phyloP scores from a whole-genome alignment of 2,113 vertebrate species.

The Phaethon lepturus region DNA sequence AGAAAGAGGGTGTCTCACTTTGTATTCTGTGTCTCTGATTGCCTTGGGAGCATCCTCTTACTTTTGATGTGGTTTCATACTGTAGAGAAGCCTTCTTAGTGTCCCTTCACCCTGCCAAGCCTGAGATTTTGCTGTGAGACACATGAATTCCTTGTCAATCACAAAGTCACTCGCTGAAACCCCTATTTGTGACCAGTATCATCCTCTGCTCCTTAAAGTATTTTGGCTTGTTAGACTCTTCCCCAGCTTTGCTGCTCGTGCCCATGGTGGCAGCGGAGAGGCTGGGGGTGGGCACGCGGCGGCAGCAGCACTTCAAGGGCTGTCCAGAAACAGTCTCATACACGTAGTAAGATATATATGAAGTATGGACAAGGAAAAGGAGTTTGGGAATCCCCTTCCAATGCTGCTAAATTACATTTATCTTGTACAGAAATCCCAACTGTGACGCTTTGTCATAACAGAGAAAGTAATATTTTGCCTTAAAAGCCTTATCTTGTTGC shows the following conservation, averaged over 20 bases:
- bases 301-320: not conserved
- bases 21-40: not conserved
- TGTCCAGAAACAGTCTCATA: not conserved
- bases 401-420: not conserved
- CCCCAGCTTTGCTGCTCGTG: not conserved
- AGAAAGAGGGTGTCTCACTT: not conserved
- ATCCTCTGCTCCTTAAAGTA: not conserved
- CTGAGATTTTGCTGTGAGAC: not conserved
- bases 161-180: not conserved
- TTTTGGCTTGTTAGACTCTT: not conserved
- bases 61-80: not conserved
- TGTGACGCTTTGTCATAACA: not conserved
- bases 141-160: not conserved
- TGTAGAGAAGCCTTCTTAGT: not conserved
- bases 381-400: not conserved
- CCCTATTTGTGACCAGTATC: not conserved
- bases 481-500: not conserved
- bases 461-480: not conserved
- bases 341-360: not conserved
- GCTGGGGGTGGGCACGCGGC: accelerated
- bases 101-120: not conserved
- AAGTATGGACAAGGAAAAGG: not conserved
- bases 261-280: not conserved
- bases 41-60: not conserved
- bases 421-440: not conserved